Percentiles rank a stretch among this genome's conserved stretches.
Conservation (phyloP, 2,113 vertebrate species). For the Labeo rohita region DNA sequence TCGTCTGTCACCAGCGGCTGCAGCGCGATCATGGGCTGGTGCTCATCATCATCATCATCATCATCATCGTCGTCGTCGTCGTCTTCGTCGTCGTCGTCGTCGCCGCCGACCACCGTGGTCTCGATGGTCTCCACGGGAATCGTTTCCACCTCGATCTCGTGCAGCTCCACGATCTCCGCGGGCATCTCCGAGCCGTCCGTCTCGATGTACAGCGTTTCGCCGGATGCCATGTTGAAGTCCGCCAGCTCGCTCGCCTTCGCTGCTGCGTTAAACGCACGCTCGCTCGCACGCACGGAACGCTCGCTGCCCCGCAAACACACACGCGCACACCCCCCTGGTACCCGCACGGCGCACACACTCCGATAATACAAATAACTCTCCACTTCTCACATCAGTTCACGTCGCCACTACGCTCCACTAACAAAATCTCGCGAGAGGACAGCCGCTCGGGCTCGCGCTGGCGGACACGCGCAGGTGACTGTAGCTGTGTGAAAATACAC, state of each 20-base stretch:
- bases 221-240: slow-evolving; percentile 92
- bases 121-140: slow-evolving; percentile 98
- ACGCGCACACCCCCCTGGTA: slow-evolving; percentile 67
- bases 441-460: neutral
- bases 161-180: slow-evolving; percentile 95
- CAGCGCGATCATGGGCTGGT: slow-evolving; percentile 94
- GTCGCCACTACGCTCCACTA: slow-evolving; percentile 76
- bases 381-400: slow-evolving; percentile 85
- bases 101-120: slow-evolving; percentile 92
- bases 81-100: slow-evolving; percentile 85
- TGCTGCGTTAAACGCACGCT: slow-evolving; percentile 60
- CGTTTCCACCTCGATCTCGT: slow-evolving; percentile 97
- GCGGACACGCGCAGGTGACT: slow-evolving; percentile 31
- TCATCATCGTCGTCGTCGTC: slow-evolving; percentile 83
- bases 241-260: slow-evolving; percentile 71
- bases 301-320: slow-evolving; percentile 63
- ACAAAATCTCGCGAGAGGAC: slow-evolving; percentile 82
- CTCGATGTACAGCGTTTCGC: slow-evolving; percentile 95
- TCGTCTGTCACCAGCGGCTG: slow-evolving; percentile 94
- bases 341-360: slow-evolving; percentile 73
- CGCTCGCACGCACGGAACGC: slow-evolving; percentile 51
- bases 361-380: slow-evolving; percentile 85
- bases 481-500: neutral
- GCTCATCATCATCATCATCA: slow-evolving; percentile 84
- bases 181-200: slow-evolving; percentile 98